Evolutionary conservation across 2,888 invertebrate species (phyloP), one percentile per base, ranked within the genome.

Genomic region (Hedychridium roseum): DNA sequence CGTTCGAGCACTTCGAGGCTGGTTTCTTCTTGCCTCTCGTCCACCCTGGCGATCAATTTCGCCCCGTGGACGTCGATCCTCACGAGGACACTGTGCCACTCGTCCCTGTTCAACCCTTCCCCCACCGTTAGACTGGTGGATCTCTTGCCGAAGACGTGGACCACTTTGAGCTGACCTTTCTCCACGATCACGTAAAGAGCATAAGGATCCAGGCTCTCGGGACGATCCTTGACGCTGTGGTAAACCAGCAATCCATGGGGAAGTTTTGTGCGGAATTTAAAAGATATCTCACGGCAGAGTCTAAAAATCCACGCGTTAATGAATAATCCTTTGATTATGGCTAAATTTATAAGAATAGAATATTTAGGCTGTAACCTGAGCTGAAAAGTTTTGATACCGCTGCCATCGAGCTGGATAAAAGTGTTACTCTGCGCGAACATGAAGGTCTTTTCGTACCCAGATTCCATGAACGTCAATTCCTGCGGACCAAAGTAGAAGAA

Each of bases 401-500:
- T 89, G n/a, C 93, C 93, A 74, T 94, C 92, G 38, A 94, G 84
- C 76, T 94, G 93, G 71, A 94, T 93, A 77, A 89, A 94, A 2
- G 94, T 93, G 71, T 94, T 92, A 61, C 91, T 91, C 73, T 92
- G 90, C 14, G 93, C 92, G 78, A 94, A 94, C 87, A 94, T 92
- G 77, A 94, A 94, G n/a, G 91, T 92, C 70, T 88, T 88, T 62
- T 90, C 87, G 68, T 90, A 86, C 1, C 92, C 92, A 2, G 91
- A 90, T 79, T 92, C 92, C 66, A 89, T 89, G 73, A 94, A 92
- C 1, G 92, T 92, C 35, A 93, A 81, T 74, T 90, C 89, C 59
- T 90, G 20, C 3, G 14, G 16, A 30, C 20, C n/a, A 43, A 32
- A 42, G n/a, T 5, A 49, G 15, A 27, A 12, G 7, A 15, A 28